Evolutionary conservation across 1,140 invertebrate species (phyloP), one percentile per base, ranked within the genome.

Genomic region (Bombus pascuorum): DNA sequence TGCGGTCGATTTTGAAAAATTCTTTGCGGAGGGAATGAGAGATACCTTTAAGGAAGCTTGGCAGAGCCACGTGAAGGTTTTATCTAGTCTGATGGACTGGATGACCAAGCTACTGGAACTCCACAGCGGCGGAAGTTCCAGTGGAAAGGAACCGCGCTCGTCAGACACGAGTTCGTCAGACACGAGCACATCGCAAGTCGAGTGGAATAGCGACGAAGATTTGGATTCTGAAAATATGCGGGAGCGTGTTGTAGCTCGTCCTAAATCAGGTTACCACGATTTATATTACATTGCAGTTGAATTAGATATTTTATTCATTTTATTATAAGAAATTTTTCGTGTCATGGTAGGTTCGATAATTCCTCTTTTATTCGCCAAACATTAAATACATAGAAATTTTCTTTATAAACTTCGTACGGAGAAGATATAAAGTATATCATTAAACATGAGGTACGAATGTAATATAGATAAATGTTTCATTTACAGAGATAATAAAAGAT

Each of bases 31-130:
- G 2, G 88, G 82, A 13, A 85, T 90, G 25, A 80, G 47, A 34
- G 72, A n/a, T 12, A 72, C 73, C 6, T 28, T 87, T 15, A 80
- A 80, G 25, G 65, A 85, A 15, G 66, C 78, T 10, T 89, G 88
- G 88, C 85, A 85, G 13, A 68, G 57, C 2, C 79, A 88, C 42
- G 18, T 86, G 15, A 82, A n/a, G 15, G 32, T 86, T 22, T 57
- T 86, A 18, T 37, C 5, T 2, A 62, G 65, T 3, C 39, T 88
- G 28, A 79, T 72, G 44, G 42, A 87, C 28, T 85, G 82, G 83
- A 83, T 90, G 75, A 80, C 9, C 2, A 79, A 85, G 66, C 39
- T 90, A 15, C 32, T 89, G 53, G 77, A 86, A 44, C 57, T 90
- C 32, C 71, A 86, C 65, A 68, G 28, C 28, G 79, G 37, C 13